phyloP scores from a whole-genome alignment of 2,888 invertebrate genomes.

The Stenoptilia bipunctidactyla region DNA sequence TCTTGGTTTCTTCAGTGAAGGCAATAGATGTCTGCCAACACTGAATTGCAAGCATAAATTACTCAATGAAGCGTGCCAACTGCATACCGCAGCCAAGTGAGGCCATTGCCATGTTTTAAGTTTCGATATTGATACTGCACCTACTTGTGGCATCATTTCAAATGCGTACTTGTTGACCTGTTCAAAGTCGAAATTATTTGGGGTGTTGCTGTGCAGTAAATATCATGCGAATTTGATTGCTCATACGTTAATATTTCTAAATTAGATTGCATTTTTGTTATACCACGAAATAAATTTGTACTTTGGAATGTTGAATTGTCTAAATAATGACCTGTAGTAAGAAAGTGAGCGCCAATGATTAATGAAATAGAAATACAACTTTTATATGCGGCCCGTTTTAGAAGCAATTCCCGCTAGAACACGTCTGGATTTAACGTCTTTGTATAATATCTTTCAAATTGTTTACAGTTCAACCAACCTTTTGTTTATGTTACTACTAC shows the following conservation, averaged over 20 bases:
- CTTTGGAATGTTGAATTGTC: no score
- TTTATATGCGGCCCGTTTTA: no score
- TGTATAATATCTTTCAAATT: slow-evolving; percentile 56
- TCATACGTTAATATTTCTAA: slow-evolving; percentile 28
- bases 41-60: slow-evolving; percentile 27
- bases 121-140: slow-evolving; percentile 1
- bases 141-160: no score
- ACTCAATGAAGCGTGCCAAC: slow-evolving; percentile 33
- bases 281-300: no score
- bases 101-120: neutral
- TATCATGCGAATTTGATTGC: slow-evolving; percentile 17
- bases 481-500: slow-evolving; percentile 8
- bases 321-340: no score
- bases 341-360: no score
- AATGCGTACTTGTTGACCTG: no score
- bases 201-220: no score
- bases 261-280: slow-evolving; percentile 25
- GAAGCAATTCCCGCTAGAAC: no score
- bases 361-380: no score
- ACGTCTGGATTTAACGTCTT: no score
- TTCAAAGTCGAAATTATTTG: no score
- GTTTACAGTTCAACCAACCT: slow-evolving; percentile 56
- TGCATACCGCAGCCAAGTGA: slow-evolving; percentile 16
- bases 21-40: slow-evolving; percentile 1
- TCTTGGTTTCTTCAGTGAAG: slow-evolving; percentile 5